Percentiles rank a stretch among this genome's conserved stretches.
phyloP scores from a whole-genome alignment of 2,797 vertebrate species.

The Furcifer pardalis region DNA sequence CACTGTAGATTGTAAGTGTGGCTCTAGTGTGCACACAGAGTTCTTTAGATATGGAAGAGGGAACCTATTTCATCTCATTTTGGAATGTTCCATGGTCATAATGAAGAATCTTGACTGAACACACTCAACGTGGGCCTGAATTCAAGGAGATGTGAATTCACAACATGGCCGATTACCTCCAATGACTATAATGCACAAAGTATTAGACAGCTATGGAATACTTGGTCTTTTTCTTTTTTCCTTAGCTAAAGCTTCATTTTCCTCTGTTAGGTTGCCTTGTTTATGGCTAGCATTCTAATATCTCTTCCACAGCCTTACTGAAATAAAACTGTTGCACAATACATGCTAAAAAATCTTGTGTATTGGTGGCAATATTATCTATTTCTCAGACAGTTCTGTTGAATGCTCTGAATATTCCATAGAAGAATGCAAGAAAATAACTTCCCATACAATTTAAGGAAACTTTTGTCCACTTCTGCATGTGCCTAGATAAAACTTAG shows the following conservation, averaged over 20 bases:
- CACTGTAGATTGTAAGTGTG: not conserved
- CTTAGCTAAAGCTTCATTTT: not conserved
- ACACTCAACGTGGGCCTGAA: not conserved
- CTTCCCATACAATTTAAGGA: not conserved
- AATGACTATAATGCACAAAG: not conserved
- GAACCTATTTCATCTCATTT: not conserved
- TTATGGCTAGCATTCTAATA: not conserved
- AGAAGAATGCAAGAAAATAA: not conserved
- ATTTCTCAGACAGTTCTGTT: not conserved
- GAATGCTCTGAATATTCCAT: not conserved
- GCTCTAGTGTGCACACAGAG: not conserved
- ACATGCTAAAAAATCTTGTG: not conserved
- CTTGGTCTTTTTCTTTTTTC: not conserved
- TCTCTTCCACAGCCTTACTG: not conserved
- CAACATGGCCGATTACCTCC: not conserved
- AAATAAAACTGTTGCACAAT: not conserved
- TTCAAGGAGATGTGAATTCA: not conserved
- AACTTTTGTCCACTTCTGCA: not conserved
- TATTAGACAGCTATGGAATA: not conserved
- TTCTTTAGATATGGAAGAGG: not conserved
- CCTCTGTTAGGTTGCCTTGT: not conserved
- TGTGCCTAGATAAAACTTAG: not conserved
- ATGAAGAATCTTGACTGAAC: not conserved
- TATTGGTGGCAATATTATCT: not conserved
- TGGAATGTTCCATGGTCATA: not conserved